Percentiles rank a stretch among this genome's conserved stretches.
Evolutionary conservation across 2,113 vertebrate genomes (phyloP).

Genomic region (Oceanodroma tethys): DNA sequence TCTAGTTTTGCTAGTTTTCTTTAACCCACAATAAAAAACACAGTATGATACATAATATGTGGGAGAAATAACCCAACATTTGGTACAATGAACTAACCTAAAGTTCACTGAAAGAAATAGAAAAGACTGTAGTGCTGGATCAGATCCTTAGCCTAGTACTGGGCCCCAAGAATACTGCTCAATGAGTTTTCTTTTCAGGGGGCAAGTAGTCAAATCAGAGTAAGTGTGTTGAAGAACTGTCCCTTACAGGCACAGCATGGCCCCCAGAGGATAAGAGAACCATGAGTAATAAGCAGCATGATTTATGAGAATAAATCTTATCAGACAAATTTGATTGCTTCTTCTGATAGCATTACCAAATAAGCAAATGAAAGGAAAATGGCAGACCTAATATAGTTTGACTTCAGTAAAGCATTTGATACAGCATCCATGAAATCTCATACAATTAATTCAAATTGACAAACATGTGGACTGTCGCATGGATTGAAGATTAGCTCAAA

Average conservation of each 20-base stretch:
- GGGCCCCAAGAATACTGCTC: neutral
- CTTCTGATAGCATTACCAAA: conserved; percentile 39
- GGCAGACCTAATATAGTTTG: conserved; percentile 41
- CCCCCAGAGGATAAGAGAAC: neutral
- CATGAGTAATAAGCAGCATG: neutral
- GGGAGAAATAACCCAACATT: neutral
- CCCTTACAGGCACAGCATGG: neutral
- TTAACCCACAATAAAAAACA: neutral
- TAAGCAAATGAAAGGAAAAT: conserved; percentile 42
- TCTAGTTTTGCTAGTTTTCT: neutral
- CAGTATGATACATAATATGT: neutral
- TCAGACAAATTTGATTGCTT: conserved; percentile 44
- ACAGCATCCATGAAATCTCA: neutral
- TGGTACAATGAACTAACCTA: neutral
- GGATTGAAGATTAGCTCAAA: conserved; percentile 33
- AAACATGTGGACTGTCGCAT: neutral
- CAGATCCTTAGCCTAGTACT: neutral
- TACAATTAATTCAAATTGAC: conserved; percentile 35
- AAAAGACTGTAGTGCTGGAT: neutral
- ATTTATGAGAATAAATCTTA: conserved; percentile 35
- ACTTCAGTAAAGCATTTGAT: conserved; percentile 18
- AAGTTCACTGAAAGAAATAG: neutral
- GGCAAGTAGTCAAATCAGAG: neutral
- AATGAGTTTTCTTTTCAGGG: neutral
- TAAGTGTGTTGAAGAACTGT: neutral